Base-by-base conservation (phyloP, 92 coral and sea anemone genomes). In the Phymanthus crucifer region DNA sequence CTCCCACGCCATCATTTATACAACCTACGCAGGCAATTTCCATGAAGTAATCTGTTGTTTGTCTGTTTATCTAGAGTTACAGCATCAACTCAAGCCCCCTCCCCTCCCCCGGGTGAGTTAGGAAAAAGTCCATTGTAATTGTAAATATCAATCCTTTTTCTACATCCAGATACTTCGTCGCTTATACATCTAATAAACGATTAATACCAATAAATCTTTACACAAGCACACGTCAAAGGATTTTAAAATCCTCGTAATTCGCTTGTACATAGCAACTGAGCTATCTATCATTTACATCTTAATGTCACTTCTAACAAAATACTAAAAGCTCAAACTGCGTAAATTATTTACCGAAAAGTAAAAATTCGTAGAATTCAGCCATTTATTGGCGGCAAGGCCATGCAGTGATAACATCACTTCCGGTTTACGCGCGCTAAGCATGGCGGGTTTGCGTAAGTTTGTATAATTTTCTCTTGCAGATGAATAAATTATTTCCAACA, bases 401-500 rank as follows among this genome's bases (percentile, higher is more conserved):
- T 3, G 27, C 11, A 11, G 31, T 71, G 75, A 71, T 40, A 32
- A 70, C n/a, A 40, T 40, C 75, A 71, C 75, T 71, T 38, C 75
- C 75, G 75, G 75, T 61, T 23, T 26, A 71, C 0, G 57, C 57
- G 33, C 81, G 81, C 81, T n/a, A 37, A 37, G 81, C 54, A 77
- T 32, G 57, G 13, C 65, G 81, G 81, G 72, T 21, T 61, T 57
- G 38, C 37, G 58, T 64, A 35, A 64, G 21, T 32, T 14, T 56
- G 72, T 3, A 36, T 77, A 32, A 9, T 54, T 23, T 50, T 40
- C 24, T 35, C 1, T 0, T 50, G 10, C 3, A n/a, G 32, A 48
- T 74, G 81, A 77, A 77, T 77, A 64, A 32, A 77, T 77, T 77
- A 77, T 61, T 77, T 32, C 29, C 37, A 77, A 45, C 18, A 35